Evolutionary conservation across 2,888 invertebrate species (phyloP), one percentile per base, ranked within the genome.

Genomic region (Eustalomyia histrio): DNA sequence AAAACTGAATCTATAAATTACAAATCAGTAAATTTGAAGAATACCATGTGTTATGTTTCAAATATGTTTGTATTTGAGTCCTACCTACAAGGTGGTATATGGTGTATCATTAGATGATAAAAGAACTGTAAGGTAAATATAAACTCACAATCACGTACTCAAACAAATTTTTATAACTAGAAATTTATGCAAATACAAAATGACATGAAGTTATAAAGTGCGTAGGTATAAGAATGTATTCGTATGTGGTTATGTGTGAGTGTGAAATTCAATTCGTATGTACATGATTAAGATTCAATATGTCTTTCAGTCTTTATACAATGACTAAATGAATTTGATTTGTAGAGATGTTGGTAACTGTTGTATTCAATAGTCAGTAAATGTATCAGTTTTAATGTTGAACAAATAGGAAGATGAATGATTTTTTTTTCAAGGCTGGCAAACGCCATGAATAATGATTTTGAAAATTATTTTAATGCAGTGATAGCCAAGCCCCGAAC

Each of bases 271-370:
- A 57, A 58, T 39, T 17, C 65, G 16, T 52, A 43, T 43, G 39
- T 39, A 18, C 60, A 35, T 76, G 57, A 74, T 76, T 76, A 71
- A 65, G 52, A 76, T 76, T 76, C 71, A 71, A 60, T 60, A 71
- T 60, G 64, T 33, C 60, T 33, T 43, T 65, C 58, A 60, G 8
- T 60, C 21, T 63, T 52, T 43, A 58, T 12, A 47, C 60, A 72
- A 76, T 43, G 58, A 65, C 24, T 53, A 50, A 53, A 65, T 58
- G 53, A 58, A 65, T 74, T 58, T 58, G 58, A 65, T 58, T 47
- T 74, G 33, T 58, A 33, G 24, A 7, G 24, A 7, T 29, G n/a
- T 60, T 6, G 47, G 35, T 14, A 12, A 10, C 39, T 14, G 12
- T 10, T 14, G 1, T 2, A 39, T 3, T 39, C 12, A 39, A 39